Evolutionary conservation across 1,140 invertebrate genomes (phyloP), one percentile per base, ranked within the genome.

Genomic region (Leucophenga varia): DNA sequence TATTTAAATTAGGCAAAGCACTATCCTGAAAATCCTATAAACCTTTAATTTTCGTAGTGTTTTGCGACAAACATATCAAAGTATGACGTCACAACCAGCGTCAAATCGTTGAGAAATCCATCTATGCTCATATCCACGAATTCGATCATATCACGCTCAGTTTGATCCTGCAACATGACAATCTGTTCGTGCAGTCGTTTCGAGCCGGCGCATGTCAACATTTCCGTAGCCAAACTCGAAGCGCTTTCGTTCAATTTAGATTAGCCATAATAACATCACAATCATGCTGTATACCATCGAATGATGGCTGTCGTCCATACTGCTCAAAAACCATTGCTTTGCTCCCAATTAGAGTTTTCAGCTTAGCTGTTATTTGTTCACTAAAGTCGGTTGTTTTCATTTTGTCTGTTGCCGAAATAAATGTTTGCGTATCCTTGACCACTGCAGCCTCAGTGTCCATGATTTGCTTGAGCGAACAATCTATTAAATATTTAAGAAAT

Each of bases 321-420:
- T 93, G 90, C 53, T 90, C 85, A 21, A 97, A 78, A 12, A 95
- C 91, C 71, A 76, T 91, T 95, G 63, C 91, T 86, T 47, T 84
- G 84, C 59, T 91, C 87, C 64, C 82, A 57, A 96, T 89, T 56
- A 85, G 84, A 51, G 85, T 82, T 61, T 93, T 95, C 5, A 98
- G 78, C 68, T 93, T 93, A 1, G 88, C 84, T 2, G 93, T 94
- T 59, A 99, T 95, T 67, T 91, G 85, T 38, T 88, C 87, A 52
- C 95, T 97, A 93, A 96, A 2, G 85, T 82, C 12, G 93, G 98
- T 98, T 21, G 87, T 86, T 13, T 88, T 84, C 88, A 98, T 98
- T 73, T 97, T 98, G 55, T 98, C 95, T 5, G 96, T 98, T 0
- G 96, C 97, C 37, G 92, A 93, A 55, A 99, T 98, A 75, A 99